Conservation (phyloP, 2,113 vertebrate genomes). For the Eira barbara region DNA sequence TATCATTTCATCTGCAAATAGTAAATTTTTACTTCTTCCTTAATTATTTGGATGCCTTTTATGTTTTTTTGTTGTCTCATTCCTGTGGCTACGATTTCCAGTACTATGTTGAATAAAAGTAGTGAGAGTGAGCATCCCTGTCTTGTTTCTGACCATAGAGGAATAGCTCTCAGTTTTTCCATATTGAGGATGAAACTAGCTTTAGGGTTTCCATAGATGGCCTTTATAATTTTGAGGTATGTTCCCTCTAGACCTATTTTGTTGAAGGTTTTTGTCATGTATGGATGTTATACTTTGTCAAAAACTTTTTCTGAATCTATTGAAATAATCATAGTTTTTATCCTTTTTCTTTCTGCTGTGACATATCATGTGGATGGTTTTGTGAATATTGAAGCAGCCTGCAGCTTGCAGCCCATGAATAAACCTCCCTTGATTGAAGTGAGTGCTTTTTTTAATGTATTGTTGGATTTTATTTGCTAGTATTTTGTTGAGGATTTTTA, state of each 20-base stretch:
- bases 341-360: neutral
- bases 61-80: neutral
- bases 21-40: neutral
- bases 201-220: neutral
- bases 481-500: neutral
- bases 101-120: neutral
- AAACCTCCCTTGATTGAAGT: neutral
- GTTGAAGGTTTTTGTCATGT: neutral
- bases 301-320: neutral
- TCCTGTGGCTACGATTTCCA: neutral
- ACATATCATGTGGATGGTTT: neutral
- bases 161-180: neutral
- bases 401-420: neutral
- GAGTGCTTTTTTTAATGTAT: neutral
- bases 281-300: neutral
- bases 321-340: neutral
- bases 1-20: neutral
- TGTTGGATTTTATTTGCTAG: neutral
- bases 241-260: neutral
- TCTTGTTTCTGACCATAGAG: neutral
- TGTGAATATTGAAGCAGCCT: neutral
- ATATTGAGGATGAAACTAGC: neutral
- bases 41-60: neutral
- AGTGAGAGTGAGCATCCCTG: neutral
- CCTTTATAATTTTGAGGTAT: neutral